phyloP scores from a whole-genome alignment of 35 echinoderm and acorn worm genomes.

The Ptychodera flava region DNA sequence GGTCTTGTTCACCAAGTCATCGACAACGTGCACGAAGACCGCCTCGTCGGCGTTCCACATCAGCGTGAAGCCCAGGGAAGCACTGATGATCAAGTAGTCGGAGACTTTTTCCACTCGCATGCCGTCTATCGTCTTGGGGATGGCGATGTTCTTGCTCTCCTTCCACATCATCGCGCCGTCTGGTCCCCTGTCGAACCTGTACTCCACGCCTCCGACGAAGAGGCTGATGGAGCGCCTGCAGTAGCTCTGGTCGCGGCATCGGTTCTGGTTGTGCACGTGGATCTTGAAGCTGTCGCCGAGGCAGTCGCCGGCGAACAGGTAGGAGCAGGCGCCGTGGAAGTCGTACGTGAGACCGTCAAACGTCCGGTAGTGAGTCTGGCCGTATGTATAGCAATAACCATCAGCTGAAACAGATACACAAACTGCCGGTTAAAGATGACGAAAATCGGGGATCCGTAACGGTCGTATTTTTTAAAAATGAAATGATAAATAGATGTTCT shows the following conservation, averaged over 20 bases:
- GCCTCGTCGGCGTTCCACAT: conserved; percentile 2
- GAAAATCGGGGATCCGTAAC: too few species aligned
- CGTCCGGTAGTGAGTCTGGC: conserved; percentile 14
- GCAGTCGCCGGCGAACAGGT: not conserved
- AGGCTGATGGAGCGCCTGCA: not conserved
- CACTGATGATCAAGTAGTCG: not conserved
- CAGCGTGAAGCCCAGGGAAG: not conserved
- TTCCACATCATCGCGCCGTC: not conserved
- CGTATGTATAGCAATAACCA: conserved; percentile 6
- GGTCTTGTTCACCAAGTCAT: not conserved
- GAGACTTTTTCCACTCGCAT: conserved; percentile 3
- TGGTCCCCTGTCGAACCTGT: not conserved
- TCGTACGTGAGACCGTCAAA: conserved; percentile 5
- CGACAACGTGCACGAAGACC: not conserved
- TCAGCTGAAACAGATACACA: not conserved
- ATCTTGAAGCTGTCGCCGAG: conserved; percentile 2
- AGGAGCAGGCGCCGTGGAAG: conserved; percentile 10
- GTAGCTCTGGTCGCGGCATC: not conserved
- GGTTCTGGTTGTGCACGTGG: not conserved
- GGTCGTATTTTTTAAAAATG: too few species aligned
- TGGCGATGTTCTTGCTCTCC: not conserved
- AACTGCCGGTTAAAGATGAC: too few species aligned
- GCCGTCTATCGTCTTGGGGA: not conserved
- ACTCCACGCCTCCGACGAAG: not conserved
- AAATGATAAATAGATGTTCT: too few species aligned